These are phyloP conservation scores for Protophormia terraenovae DNA, from an alignment of 2,888 invertebrate genomes.

Conservation along the genomic window DNA sequence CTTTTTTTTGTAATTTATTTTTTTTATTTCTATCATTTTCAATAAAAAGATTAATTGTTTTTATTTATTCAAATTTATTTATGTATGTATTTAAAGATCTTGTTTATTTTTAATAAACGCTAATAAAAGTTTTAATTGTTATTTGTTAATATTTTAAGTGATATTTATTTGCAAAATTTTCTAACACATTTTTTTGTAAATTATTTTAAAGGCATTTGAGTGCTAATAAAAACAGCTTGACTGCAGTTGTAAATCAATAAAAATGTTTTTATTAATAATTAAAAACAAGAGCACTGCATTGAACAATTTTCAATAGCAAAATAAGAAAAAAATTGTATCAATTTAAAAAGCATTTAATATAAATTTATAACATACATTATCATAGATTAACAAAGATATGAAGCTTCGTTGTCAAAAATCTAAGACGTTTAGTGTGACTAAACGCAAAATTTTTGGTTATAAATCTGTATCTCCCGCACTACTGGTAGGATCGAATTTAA, in stretches of 20 bases:
- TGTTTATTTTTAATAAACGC: conserved; percentile 5
- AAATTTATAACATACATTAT: no score
- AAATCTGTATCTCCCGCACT: no score
- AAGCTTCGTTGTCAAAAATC: no score
- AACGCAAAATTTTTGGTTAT: no score
- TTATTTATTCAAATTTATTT: neutral
- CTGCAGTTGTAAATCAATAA: neutral
- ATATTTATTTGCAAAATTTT: neutral
- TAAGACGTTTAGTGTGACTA: no score
- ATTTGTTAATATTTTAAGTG: neutral
- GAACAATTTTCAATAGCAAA: no score
- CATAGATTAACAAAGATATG: no score
- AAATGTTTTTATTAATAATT: neutral
- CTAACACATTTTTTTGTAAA: neutral
- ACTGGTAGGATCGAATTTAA: no score
- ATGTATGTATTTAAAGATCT: neutral
- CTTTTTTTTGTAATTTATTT: neutral
- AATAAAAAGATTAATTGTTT: neutral
- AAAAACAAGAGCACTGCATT: neutral
- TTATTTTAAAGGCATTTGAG: neutral
- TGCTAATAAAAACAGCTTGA: neutral
- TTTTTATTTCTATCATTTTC: neutral
- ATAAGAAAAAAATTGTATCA: no score
- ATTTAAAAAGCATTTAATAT: no score
- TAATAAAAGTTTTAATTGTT: neutral